These are phyloP conservation scores for Beris morrisii DNA, from an alignment of 2,888 invertebrate species.

Conservation along the genomic window DNA sequence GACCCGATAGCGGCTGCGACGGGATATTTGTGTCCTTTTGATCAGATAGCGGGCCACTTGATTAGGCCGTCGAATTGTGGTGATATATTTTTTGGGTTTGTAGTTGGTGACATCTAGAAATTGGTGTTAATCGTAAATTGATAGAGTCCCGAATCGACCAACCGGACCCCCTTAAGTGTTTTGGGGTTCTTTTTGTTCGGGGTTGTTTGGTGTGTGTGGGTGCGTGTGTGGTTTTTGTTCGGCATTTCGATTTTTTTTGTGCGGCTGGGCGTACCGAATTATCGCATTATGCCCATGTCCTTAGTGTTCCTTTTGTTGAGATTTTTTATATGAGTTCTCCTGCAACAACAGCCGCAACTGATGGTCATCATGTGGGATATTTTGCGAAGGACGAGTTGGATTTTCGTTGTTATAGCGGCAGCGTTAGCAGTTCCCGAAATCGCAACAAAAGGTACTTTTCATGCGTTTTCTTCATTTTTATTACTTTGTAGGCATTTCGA, in stretches of 20 bases:
- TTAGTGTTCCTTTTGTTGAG: not conserved
- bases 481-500: not conserved
- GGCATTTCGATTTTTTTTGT: too few species aligned
- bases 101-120: conserved; percentile 14
- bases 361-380: conserved; percentile 40
- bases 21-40: conserved; percentile 11
- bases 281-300: too few species aligned
- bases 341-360: not conserved
- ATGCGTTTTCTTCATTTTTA: not conserved
- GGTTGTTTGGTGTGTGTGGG: too few species aligned
- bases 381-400: conserved; percentile 43
- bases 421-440: conserved; percentile 51
- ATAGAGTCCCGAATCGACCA: not conserved
- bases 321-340: not conserved
- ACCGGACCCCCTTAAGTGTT: too few species aligned
- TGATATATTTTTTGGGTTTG: conserved; percentile 12
- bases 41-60: conserved; percentile 6
- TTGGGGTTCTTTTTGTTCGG: too few species aligned
- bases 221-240: too few species aligned
- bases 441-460: conserved; percentile 51
- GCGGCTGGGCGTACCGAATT: too few species aligned
- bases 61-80: conserved; percentile 11
- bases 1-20: conserved; percentile 1
- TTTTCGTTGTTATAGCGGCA: conserved; percentile 44
- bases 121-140: conserved; percentile 23